Base-by-base conservation (phyloP, 2,797 vertebrate species). In the Sciurus vulgaris region DNA sequence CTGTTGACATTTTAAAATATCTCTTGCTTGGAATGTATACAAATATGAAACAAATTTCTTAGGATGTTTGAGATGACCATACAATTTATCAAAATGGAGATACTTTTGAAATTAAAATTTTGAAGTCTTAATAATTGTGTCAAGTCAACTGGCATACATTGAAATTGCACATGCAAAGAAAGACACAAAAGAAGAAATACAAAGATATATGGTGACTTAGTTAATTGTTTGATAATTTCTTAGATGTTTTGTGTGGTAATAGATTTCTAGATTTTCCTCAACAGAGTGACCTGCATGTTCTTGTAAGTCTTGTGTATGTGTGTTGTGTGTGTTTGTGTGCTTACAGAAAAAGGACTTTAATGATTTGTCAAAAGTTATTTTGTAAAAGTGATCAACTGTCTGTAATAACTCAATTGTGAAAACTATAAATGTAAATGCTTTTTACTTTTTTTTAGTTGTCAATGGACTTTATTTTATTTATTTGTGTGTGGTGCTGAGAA, bases 101-200 rank as follows among this genome's bases (percentile, higher is more conserved):
- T 79, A 84, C 14, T 87, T 83, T 49, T 63, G 59, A 61, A 91
- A 88, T 88, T 22, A 84, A 79, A 90, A 90, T 54, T 41, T 38
- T 26, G 24, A 15, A 61, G 9, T 70, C 13, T 49, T 38, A 85
- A 47, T 87, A 79, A 51, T 78, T 86, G 56, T 33, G 3, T 90
- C 11, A n/a, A 12, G 54, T 3, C 51, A 93, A 84, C 20, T 85
- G 65, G 17, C 14, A 56, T 51, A 33, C 61, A 65, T 38, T 59
- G 8, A 15, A 63, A 61, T 10, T 11, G 79, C 47, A 17, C 35
- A 26, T 28, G 3, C 26, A 54, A 91, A 94, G 7, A 67, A 89
- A 13, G 7, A 76, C 59, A 49, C 59, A 26, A 72, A 74, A 22
- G 13, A 47, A 11, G 33, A 9, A 63, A 84, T 22, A 47, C 4